A percentile compares a stretch with the other conserved stretches of the same genome.
Evolutionary conservation across 2,888 invertebrate genomes (phyloP).

Genomic region (Zonitis immaculata): DNA sequence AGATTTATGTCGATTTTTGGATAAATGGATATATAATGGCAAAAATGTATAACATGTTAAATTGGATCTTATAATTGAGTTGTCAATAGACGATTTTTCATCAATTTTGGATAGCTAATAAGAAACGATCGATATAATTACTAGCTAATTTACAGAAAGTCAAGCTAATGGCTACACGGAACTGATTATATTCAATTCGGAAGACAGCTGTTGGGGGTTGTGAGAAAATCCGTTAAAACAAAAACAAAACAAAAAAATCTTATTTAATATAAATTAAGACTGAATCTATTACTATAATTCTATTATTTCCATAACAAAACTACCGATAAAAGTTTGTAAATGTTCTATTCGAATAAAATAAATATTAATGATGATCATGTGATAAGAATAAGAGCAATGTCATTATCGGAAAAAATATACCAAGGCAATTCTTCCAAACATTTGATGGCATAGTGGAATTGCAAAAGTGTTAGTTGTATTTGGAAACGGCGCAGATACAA

Average conservation of each 20-base stretch:
- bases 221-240: too few relatives aligned
- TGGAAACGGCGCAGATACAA: conserved; percentile 19
- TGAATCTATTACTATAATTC: too few relatives aligned
- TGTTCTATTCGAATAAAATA: too few relatives aligned
- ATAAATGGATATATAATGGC: too few relatives aligned
- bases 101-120: conserved; percentile 10
- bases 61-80: too few relatives aligned
- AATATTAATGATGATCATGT: too few relatives aligned
- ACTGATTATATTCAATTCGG: conserved; percentile 39
- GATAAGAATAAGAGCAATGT: neutral
- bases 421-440: conserved; percentile 1
- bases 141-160: conserved; percentile 40
- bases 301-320: too few relatives aligned
- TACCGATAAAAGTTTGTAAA: too few relatives aligned
- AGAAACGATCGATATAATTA: conserved; percentile 22
- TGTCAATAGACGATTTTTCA: conserved; percentile 3
- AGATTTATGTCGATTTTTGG: too few relatives aligned
- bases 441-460: neutral
- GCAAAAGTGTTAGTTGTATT: neutral
- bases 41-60: too few relatives aligned
- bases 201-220: too few relatives aligned
- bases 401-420: neutral
- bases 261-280: too few relatives aligned
- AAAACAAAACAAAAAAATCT: neutral
- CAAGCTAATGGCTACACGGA: conserved; percentile 39